phyloP scores from a whole-genome alignment of 1,140 invertebrate species.

The Cyclargus thomasi region DNA sequence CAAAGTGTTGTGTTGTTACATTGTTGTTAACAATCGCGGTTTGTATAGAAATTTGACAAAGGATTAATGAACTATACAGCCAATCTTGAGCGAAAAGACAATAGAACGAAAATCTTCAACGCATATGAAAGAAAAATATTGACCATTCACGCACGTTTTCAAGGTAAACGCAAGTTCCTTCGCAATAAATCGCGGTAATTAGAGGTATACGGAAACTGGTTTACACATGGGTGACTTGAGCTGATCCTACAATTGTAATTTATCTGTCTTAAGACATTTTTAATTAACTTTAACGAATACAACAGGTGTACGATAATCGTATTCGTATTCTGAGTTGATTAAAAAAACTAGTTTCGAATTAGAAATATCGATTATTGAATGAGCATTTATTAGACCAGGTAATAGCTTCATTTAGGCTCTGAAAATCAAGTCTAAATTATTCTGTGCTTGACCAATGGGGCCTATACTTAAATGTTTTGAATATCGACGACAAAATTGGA shows the following conservation, averaged over 20 bases:
- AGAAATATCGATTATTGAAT: background rate
- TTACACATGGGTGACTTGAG: slow-evolving; percentile 1
- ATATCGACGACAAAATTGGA: no score
- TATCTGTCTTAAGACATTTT: background rate
- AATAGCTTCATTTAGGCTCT: background rate
- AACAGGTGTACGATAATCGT: background rate
- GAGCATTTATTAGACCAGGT: background rate
- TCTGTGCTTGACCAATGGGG: background rate
- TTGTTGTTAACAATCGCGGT: no score
- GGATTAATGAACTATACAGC: no score
- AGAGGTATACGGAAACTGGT: slow-evolving; percentile 18
- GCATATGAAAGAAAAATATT: background rate
- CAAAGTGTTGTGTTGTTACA: no score
- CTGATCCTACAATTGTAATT: background rate
- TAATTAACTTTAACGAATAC: background rate
- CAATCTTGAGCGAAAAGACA: no score
- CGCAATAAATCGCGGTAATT: slow-evolving; percentile 22
- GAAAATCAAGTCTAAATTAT: background rate
- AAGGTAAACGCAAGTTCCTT: background rate
- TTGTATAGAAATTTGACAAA: no score
- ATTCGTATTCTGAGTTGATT: background rate
- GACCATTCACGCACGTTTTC: background rate
- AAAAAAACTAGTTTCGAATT: slow-evolving; percentile 7
- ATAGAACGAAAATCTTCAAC: no score
- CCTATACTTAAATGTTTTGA: no score